Percentiles rank a stretch among this genome's conserved stretches.
Evolutionary conservation across 2,797 vertebrate species (phyloP).

Genomic region (Enteromius afrohamiltoni): DNA sequence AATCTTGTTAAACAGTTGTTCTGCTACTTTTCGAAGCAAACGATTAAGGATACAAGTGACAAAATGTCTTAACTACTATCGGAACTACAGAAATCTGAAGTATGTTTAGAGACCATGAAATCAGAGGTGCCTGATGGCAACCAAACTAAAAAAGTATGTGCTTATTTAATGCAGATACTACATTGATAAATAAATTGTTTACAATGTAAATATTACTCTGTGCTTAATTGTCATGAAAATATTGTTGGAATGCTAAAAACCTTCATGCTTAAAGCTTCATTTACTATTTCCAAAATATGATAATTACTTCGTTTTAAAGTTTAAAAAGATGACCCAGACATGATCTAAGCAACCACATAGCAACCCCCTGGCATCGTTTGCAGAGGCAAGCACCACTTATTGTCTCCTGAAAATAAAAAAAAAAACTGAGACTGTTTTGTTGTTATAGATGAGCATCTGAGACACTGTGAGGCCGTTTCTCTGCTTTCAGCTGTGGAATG

Average conservation of each 20-base stretch:
- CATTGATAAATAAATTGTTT: neutral
- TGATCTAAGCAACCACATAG: constrained; percentile 13
- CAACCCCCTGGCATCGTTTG: neutral
- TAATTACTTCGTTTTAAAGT: neutral
- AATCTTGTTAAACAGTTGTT: neutral
- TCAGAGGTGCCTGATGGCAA: neutral
- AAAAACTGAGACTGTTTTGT: neutral
- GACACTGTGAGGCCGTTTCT: neutral
- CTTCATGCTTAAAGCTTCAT: neutral
- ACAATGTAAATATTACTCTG: neutral
- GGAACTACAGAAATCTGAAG: neutral
- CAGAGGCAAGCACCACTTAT: neutral
- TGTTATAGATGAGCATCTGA: constrained; percentile 3
- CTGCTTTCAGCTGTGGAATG: constrained; percentile 21
- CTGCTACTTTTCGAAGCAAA: neutral
- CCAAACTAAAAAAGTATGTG: neutral
- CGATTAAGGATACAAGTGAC: neutral
- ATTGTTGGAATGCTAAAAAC: neutral
- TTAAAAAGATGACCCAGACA: neutral
- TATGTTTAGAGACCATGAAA: neutral
- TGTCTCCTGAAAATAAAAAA: no score
- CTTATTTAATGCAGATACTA: neutral
- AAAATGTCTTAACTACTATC: neutral
- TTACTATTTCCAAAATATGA: neutral
- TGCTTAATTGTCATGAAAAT: neutral